phyloP scores from a whole-genome alignment of 1,140 invertebrate genomes.

The Bombus impatiens region DNA sequence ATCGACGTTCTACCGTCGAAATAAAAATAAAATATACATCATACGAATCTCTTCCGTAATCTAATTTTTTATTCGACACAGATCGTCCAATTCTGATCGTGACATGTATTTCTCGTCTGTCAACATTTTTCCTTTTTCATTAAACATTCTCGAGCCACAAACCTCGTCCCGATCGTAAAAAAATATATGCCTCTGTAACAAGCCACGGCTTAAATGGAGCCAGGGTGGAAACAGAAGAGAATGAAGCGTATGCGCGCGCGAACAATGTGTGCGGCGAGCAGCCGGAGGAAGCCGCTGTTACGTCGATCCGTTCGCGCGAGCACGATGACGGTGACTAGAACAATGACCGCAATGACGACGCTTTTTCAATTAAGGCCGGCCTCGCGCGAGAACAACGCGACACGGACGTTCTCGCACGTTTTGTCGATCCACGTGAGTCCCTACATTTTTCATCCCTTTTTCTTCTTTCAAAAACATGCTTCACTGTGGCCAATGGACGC shows the following conservation, averaged over 20 bases:
- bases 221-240: neutral
- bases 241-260: neutral
- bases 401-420: neutral
- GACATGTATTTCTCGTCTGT: neutral
- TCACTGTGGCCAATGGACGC: neutral
- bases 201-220: neutral
- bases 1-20: too few relatives aligned
- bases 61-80: neutral
- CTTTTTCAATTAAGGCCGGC: conserved; percentile 36
- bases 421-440: neutral
- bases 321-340: conserved; percentile 22
- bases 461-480: neutral
- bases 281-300: conserved; percentile 21
- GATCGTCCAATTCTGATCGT: neutral
- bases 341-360: conserved; percentile 34
- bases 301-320: conserved; percentile 14
- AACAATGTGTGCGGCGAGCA: conserved; percentile 19
- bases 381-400: conserved; percentile 32
- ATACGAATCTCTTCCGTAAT: neutral
- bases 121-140: neutral
- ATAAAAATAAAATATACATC: too few relatives aligned
- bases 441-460: neutral
- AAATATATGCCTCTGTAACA: neutral
- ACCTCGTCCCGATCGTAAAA: neutral
- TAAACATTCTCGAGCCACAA: neutral